Evolutionary conservation across 2,797 vertebrate species (phyloP), one percentile per base, ranked within the genome.

Genomic region (Spondyliosoma cantharus): DNA sequence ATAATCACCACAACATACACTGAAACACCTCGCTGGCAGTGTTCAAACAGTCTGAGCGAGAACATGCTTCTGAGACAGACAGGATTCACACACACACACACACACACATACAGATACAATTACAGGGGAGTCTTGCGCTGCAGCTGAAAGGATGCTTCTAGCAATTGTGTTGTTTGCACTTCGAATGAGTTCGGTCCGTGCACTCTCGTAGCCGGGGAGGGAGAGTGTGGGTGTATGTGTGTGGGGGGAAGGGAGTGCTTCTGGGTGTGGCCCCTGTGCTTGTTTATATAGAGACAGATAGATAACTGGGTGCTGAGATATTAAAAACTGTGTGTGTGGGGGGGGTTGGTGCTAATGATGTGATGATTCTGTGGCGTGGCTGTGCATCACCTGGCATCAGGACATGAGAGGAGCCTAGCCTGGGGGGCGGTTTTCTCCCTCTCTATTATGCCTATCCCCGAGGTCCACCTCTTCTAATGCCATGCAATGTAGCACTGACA

Each of bases 381-480:
- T 46, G 82, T 78, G 76, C 77, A 85, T 87, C 89, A 92, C 90
- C 89, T 89, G 87, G 89, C 84, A 88, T 48, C 59, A 20, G 74
- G 92, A 87, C 63, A 80, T 69, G 54, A 71, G 83, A 72, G 81
- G 80, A 83, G 73, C 61, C 1, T 71, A 71, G 91, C 93, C 90
- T 7, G 32, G 32, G 32, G 56, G 68, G 80, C 88, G 82, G 70
- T 32, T 82, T 76, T 70, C 64, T 88, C 86, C 63, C 83, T 87
- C 85, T 89, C 81, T 73, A 83, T 89, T 83, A 83, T 45, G 68
- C 73, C 82, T 37, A 19, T 93, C 93, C 89, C 91, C 48, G 45
- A 78, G 90, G 91, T 88, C 89, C 78, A 81, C 73, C 82, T 90
- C 89, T 80, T 76, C 73, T 90, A 88, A 93, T 92, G 86, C 91